Percentiles rank a stretch among this genome's conserved stretches.
Evolutionary conservation across 2,797 vertebrate genomes (phyloP).

Genomic region (Graptemys geographica): DNA sequence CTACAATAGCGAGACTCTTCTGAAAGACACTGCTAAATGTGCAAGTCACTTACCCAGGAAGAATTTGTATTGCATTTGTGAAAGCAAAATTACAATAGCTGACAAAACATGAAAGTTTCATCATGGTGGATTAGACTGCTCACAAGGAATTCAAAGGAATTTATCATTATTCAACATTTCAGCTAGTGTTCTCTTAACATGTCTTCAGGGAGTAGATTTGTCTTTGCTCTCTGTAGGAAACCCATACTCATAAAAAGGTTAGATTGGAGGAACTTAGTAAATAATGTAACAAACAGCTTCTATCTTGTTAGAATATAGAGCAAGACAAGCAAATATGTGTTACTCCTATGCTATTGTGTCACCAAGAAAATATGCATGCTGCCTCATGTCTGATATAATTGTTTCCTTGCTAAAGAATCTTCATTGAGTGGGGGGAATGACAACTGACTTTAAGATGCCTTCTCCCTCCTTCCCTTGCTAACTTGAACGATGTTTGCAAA

Average conservation of each 20-base stretch:
- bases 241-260: slow-evolving; percentile 66
- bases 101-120: slow-evolving; percentile 84
- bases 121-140: slow-evolving; percentile 76
- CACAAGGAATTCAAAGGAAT: slow-evolving; percentile 79
- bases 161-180: slow-evolving; percentile 81
- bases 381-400: slow-evolving; percentile 23
- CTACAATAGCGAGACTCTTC: slow-evolving; percentile 72
- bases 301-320: slow-evolving; percentile 52
- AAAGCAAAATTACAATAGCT: slow-evolving; percentile 86
- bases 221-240: slow-evolving; percentile 76
- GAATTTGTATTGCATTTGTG: slow-evolving; percentile 79
- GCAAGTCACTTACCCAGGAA: slow-evolving; percentile 78
- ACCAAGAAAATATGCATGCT: not conserved
- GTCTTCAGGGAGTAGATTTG: slow-evolving; percentile 80
- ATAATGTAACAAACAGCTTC: slow-evolving; percentile 77
- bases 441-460: slow-evolving; percentile 42
- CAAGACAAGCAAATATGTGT: slow-evolving; percentile 34
- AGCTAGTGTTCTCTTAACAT: slow-evolving; percentile 69
- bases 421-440: not conserved
- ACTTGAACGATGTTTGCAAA: slow-evolving; percentile 32
- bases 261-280: slow-evolving; percentile 76
- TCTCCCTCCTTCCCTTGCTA: slow-evolving; percentile 28
- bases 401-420: slow-evolving; percentile 46
- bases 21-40: slow-evolving; percentile 76
- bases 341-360: slow-evolving; percentile 28